Conservation (phyloP, 2,113 vertebrate species). For the Paradoxurus hermaphroditus region DNA sequence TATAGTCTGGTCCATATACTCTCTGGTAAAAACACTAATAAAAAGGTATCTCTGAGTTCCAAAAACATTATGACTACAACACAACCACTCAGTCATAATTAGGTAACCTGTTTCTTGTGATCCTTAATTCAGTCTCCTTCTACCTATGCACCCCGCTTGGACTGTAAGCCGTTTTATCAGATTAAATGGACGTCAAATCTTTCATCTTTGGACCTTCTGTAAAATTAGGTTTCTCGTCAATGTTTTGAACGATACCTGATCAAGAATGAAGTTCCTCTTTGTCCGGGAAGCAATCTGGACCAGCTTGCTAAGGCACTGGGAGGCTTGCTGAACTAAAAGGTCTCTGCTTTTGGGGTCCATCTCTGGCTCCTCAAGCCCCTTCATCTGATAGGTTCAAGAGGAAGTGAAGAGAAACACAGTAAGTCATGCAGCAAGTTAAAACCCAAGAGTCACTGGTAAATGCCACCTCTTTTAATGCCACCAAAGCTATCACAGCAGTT, state of each 20-base stretch:
- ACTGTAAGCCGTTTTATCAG: not conserved
- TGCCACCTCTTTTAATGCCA: not conserved
- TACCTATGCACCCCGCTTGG: not conserved
- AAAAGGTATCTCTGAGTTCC: not conserved
- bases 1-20: not conserved
- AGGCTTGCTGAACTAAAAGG: slow-evolving; percentile 87
- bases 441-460: not conserved
- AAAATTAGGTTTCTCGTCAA: not conserved
- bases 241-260: slow-evolving; percentile 85
- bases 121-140: not conserved
- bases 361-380: slow-evolving; percentile 74
- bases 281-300: slow-evolving; percentile 88
- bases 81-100: not conserved
- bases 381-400: slow-evolving; percentile 68
- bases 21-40: not conserved
- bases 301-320: slow-evolving; percentile 90
- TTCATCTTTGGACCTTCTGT: not conserved
- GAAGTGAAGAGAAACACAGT: not conserved
- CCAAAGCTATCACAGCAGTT: not conserved
- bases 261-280: slow-evolving; percentile 91
- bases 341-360: slow-evolving; percentile 82
- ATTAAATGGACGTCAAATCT: not conserved
- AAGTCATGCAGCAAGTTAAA: not conserved
- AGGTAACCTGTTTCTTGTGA: not conserved
- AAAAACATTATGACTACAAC: not conserved